Percentiles rank a stretch among this genome's conserved stretches.
Evolutionary conservation across 2,797 vertebrate species (phyloP).

Genomic region (Corythornis leucogaster): DNA sequence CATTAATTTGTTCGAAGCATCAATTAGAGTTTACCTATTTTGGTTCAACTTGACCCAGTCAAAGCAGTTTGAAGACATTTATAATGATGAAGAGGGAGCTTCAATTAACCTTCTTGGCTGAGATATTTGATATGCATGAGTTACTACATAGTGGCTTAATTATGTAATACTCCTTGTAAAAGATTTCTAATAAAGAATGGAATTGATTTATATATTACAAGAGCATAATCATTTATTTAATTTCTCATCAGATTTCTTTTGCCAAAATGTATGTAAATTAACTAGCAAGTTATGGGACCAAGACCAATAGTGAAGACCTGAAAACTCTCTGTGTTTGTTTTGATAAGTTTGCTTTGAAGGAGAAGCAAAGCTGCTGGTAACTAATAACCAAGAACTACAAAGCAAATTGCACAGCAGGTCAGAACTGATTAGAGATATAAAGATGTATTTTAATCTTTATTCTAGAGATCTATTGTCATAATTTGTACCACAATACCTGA

Average conservation of each 20-base stretch:
- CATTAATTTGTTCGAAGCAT: constrained; percentile 67
- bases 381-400: background rate
- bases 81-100: constrained; percentile 70
- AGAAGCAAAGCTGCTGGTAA: background rate
- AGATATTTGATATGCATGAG: constrained; percentile 80
- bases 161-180: constrained; percentile 78
- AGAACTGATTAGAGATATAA: background rate
- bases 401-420: background rate
- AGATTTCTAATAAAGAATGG: constrained; percentile 79
- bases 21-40: constrained; percentile 74
- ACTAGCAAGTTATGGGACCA: constrained; percentile 8
- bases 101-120: constrained; percentile 80
- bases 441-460: background rate
- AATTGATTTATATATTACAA: constrained; percentile 78
- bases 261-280: constrained; percentile 66
- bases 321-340: background rate
- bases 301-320: background rate
- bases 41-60: constrained; percentile 77
- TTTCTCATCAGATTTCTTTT: constrained; percentile 73
- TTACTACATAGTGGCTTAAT: constrained; percentile 78
- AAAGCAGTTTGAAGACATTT: constrained; percentile 77
- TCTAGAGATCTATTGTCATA: background rate
- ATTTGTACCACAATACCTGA: background rate
- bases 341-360: background rate
- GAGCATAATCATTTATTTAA: constrained; percentile 75